Percentiles rank a stretch among this genome's conserved stretches.
Evolutionary conservation across 2,888 invertebrate genomes (phyloP).

Genomic region (Eilema caniola): DNA sequence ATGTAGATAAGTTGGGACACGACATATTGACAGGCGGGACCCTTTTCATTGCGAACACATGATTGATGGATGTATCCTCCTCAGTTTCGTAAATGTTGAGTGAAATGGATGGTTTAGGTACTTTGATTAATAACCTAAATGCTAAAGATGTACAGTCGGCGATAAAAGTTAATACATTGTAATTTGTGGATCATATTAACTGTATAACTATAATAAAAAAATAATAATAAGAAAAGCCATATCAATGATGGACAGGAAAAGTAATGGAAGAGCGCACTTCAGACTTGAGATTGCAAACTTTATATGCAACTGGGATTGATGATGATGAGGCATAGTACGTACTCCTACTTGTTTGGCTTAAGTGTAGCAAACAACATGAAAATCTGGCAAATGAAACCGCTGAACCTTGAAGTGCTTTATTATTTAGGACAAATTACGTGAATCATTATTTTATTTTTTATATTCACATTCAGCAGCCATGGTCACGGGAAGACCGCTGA

Average conservation of each 20-base stretch:
- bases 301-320: too few species aligned
- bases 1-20: conserved; percentile 50
- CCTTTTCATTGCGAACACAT: conserved; percentile 54
- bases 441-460: not conserved
- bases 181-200: not conserved
- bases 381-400: not conserved
- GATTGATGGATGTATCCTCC: conserved; percentile 55
- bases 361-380: not conserved
- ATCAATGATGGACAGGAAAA: too few species aligned
- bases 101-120: conserved; percentile 39
- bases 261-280: too few species aligned
- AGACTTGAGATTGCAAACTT: too few species aligned
- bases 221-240: too few species aligned
- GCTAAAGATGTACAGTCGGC: conserved; percentile 21
- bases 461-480: conserved; percentile 1
- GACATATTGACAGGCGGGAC: conserved; percentile 61
- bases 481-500: conserved; percentile 4
- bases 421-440: not conserved
- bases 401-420: not conserved
- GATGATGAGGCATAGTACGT: too few species aligned
- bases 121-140: conserved; percentile 36
- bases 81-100: conserved; percentile 24
- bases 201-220: too few species aligned
- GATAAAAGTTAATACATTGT: not conserved
- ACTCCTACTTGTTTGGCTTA: not conserved